Conservation (phyloP, 2,797 vertebrate genomes). For the Ceryle rudis region DNA sequence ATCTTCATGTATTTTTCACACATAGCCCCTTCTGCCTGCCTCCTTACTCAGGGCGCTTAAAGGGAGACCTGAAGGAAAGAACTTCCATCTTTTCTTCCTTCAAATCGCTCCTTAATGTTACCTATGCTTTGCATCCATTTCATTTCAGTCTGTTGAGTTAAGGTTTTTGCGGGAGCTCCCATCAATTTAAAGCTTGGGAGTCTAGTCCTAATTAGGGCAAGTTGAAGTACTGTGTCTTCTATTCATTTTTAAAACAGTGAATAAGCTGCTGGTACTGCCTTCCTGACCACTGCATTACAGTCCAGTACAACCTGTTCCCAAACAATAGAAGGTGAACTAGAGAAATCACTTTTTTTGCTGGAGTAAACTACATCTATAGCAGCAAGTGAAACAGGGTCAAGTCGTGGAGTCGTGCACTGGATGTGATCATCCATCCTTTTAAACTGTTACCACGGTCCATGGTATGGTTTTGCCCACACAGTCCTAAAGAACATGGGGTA, state of each 20-base stretch:
- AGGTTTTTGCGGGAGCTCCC: not conserved
- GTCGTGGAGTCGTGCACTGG: accelerated
- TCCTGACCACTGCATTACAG: not conserved
- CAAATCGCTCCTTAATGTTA: not conserved
- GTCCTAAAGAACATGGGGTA: not conserved
- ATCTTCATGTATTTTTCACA: not conserved
- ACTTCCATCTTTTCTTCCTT: not conserved
- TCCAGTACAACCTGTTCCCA: not conserved
- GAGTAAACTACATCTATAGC: not conserved
- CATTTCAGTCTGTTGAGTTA: not conserved
- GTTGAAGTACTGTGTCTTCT: not conserved
- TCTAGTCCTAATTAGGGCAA: not conserved
- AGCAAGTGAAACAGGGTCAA: not conserved
- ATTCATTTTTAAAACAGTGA: not conserved
- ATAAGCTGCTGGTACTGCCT: not conserved
- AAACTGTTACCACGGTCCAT: not conserved
- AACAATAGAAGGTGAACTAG: not conserved
- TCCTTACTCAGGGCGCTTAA: not conserved
- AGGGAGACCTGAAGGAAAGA: not conserved
- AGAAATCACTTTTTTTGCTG: not conserved
- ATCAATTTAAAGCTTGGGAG: not conserved
- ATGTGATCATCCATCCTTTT: not conserved
- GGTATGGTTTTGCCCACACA: not conserved
- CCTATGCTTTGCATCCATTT: not conserved
- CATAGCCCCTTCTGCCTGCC: not conserved